Evolutionary conservation across 2,888 invertebrate species (phyloP), one percentile per base, ranked within the genome.

Genomic region (Panopea generosa): DNA sequence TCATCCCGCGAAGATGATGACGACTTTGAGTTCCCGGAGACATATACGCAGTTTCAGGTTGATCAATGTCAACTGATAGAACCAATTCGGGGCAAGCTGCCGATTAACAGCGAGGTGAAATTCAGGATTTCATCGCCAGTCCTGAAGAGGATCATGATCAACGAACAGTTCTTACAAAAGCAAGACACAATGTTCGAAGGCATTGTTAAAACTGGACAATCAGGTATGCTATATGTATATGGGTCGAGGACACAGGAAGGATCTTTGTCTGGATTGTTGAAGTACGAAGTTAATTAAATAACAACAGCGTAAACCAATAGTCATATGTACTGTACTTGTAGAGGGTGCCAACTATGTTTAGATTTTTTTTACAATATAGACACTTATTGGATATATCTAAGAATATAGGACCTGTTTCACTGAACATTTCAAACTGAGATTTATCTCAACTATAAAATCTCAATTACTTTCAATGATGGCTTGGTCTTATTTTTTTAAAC

Each of bases 31-130:
- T 62, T 24, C 16, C 69, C 69, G 14, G n/a, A 56, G 18, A 16
- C 53, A 16, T 69, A 61, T 22, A 11, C 55, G 14, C 60, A 69
- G 55, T 40, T 55, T 11, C 53, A 55, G n/a, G 18, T 43, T 7
- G 61, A 69, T 22, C 26, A 47, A n/a, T 69, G 69, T 47, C 33
- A 45, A 18, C 2, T 47, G 2, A 11, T 60, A 24, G 60, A 45
- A n/a, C 60, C 60, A 26, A 1, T 47, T 16, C 22, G 24, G 18
- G 18, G 43, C 2, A 53, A 53, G n/a, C 40, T 63, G 2, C 38
- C 11, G 27, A 14, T 24, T 2, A 63, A 63, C 43, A 63, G 43
- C 18, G 38, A 40, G 7, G 43, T 63, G 2, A 53, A 53, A 4
- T 2, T 63, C 14, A 3, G 27, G 2, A n/a, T 63, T 3, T 14